Conservation (phyloP, 2,113 vertebrate species). For the Nycticebus coucang region DNA sequence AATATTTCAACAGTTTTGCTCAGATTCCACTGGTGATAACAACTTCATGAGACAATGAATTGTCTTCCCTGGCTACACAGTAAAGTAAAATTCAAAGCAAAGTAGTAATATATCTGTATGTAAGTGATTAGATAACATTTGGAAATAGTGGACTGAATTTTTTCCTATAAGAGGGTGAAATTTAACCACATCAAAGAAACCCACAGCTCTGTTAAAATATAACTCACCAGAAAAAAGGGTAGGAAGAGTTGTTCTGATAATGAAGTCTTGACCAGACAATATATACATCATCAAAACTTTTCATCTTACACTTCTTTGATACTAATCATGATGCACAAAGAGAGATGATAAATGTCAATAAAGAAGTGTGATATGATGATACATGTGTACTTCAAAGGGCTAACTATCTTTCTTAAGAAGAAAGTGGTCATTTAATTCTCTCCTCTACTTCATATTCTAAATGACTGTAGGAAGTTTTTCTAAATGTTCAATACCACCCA, state of each 20-base stretch:
- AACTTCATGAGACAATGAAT: not conserved
- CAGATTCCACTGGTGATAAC: not conserved
- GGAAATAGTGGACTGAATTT: not conserved
- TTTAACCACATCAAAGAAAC: not conserved
- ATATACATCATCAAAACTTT: not conserved
- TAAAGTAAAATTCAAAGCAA: conserved; percentile 8
- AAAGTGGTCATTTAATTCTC: not conserved
- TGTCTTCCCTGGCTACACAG: not conserved
- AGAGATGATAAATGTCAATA: not conserved
- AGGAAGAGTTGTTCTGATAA: not conserved
- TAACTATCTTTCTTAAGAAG: not conserved
- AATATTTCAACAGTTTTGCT: not conserved
- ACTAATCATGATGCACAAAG: not conserved
- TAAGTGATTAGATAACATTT: not conserved
- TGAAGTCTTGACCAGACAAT: not conserved
- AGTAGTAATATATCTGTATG: not conserved
- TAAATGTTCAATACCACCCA: not conserved
- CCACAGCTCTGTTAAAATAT: not conserved
- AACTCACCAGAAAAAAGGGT: not conserved
- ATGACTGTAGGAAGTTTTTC: not conserved
- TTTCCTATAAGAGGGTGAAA: not conserved
- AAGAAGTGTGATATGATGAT: not conserved
- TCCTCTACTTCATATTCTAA: not conserved
- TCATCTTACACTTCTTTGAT: not conserved
- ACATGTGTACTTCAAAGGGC: not conserved